Conservation (phyloP, 2,797 vertebrate genomes). For the Oophaga sylvatica region DNA sequence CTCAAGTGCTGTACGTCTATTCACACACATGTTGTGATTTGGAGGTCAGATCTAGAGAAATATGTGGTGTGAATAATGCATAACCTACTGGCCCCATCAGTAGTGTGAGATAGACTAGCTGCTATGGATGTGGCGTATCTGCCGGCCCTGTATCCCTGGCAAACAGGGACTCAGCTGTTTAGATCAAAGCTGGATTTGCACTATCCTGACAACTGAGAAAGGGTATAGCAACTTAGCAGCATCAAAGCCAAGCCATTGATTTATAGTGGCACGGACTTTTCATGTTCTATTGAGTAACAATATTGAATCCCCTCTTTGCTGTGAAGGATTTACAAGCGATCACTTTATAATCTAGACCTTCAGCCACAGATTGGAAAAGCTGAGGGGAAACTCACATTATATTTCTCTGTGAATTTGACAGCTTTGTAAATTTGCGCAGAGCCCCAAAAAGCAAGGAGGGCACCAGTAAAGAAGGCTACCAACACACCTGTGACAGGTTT, state of each 20-base stretch:
- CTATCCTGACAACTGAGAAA: slow-evolving; percentile 8
- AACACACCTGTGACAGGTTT: too few species aligned
- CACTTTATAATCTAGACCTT: not conserved
- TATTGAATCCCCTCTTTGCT: not conserved
- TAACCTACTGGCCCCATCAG: not conserved
- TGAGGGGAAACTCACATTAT: not conserved
- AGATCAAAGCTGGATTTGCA: slow-evolving; percentile 9
- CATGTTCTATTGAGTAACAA: slow-evolving; percentile 9
- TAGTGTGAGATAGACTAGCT: not conserved
- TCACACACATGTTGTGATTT: not conserved
- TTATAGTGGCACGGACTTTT: slow-evolving; percentile 9
- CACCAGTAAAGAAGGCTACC: too few species aligned
- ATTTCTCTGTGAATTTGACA: too few species aligned
- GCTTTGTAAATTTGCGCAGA: too few species aligned
- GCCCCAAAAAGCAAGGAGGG: too few species aligned
- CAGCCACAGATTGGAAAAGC: not conserved
- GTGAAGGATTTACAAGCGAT: not conserved
- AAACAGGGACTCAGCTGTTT: not conserved
- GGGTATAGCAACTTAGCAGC: not conserved
- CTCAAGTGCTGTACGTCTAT: not conserved
- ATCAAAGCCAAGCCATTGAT: slow-evolving; percentile 11
- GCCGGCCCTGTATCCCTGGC: not conserved
- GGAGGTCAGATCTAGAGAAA: not conserved
- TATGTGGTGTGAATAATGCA: not conserved
- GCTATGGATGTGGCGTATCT: not conserved